These are phyloP conservation scores for Mirza zaza DNA, from an alignment of 2,113 vertebrate species.

Conservation along the genomic window DNA sequence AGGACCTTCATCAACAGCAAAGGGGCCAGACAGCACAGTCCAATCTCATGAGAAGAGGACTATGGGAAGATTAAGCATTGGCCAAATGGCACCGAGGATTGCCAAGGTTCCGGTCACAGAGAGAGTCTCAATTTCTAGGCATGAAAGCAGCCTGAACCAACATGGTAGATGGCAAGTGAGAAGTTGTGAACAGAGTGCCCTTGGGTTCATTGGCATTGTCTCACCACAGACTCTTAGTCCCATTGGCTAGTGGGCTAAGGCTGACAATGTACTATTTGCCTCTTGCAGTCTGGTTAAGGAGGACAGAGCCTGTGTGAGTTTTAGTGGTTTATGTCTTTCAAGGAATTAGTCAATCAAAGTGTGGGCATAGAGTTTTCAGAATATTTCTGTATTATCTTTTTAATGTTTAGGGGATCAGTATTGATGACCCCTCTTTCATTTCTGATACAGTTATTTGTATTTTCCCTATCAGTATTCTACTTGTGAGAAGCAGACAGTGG, in stretches of 20 bases:
- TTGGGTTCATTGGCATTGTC: neutral
- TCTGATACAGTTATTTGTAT: neutral
- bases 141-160: neutral
- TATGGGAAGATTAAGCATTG: neutral
- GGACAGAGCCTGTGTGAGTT: neutral
- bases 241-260: neutral
- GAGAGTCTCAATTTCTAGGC: neutral
- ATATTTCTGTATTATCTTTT: slow-evolving; percentile 2
- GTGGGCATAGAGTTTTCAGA: neutral
- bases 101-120: neutral
- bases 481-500: neutral
- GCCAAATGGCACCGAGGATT: neutral
- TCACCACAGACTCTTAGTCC: neutral
- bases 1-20: neutral
- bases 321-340: neutral
- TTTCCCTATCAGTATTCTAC: neutral
- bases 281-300: neutral
- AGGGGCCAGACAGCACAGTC: neutral
- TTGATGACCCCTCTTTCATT: neutral
- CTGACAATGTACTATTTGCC: neutral
- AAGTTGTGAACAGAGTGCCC: neutral
- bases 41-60: neutral
- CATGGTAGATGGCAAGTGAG: neutral
- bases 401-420: neutral
- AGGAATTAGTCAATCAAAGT: neutral